Percentiles rank a stretch among this genome's conserved stretches.
Evolutionary conservation across 2,888 invertebrate species (phyloP).

Genomic region (Graphium colonna): DNA sequence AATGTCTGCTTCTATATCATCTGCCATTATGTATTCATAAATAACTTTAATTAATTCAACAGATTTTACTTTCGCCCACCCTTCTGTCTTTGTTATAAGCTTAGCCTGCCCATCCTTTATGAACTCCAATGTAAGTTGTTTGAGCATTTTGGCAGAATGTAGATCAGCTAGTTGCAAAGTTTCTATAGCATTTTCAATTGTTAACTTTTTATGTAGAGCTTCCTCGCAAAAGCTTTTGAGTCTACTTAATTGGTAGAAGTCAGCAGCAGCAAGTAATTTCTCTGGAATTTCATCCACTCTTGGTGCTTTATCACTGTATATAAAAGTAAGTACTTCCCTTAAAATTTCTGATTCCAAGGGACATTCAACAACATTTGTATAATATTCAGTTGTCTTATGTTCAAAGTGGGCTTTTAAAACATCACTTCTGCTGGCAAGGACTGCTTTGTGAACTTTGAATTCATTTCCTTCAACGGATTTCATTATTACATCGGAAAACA

Average conservation of each 20-base stretch:
- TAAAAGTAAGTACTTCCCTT: slow-evolving; percentile 60
- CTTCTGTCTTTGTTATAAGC: slow-evolving; percentile 64
- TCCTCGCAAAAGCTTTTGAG: slow-evolving; percentile 67
- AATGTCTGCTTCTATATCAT: slow-evolving; percentile 55
- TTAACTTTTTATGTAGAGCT: slow-evolving; percentile 63
- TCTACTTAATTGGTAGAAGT: slow-evolving; percentile 64
- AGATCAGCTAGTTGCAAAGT: slow-evolving; percentile 66
- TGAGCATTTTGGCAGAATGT: slow-evolving; percentile 60
- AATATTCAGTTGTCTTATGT: slow-evolving; percentile 65
- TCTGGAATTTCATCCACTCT: slow-evolving; percentile 69
- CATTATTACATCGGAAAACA: slow-evolving; percentile 66
- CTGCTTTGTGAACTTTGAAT: slow-evolving; percentile 66
- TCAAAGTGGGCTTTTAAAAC: slow-evolving; percentile 71
- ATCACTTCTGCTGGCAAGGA: slow-evolving; percentile 63
- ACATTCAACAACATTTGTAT: slow-evolving; percentile 61
- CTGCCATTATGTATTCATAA: slow-evolving; percentile 65
- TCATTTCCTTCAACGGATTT: slow-evolving; percentile 62
- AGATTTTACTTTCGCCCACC: slow-evolving; percentile 64
- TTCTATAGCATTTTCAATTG: slow-evolving; percentile 69
- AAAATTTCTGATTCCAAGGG: slow-evolving; percentile 63
- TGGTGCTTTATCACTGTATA: slow-evolving; percentile 69
- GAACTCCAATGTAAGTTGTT: slow-evolving; percentile 61
- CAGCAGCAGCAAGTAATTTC: slow-evolving; percentile 64
- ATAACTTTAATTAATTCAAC: slow-evolving; percentile 66
- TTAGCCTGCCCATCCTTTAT: slow-evolving; percentile 70